These are phyloP conservation scores for Halictus ligatus DNA, from an alignment of 2,888 invertebrate species.

Conservation along the genomic window DNA sequence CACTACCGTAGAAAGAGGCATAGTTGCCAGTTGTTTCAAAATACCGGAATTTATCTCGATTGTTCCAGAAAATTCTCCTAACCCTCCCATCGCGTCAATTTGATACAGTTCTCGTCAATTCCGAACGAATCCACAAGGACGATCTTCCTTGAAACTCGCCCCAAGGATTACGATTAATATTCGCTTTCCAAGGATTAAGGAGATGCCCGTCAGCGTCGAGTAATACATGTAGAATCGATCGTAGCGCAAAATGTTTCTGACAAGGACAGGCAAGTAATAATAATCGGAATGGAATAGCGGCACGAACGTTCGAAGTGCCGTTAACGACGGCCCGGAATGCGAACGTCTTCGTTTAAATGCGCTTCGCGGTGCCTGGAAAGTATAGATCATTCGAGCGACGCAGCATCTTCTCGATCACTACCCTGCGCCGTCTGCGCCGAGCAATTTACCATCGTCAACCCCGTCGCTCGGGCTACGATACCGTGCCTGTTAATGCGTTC, in stretches of 20 bases:
- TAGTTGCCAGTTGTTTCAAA: too few relatives aligned
- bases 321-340: conserved; percentile 51
- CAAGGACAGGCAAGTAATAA: conserved; percentile 14
- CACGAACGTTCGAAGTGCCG: conserved; percentile 24
- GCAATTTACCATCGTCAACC: conserved; percentile 48
- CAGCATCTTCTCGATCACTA: conserved; percentile 32
- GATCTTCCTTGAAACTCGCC: background rate
- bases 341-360: conserved; percentile 53
- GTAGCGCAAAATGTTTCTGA: conserved; percentile 6
- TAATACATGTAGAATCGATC: conserved; percentile 3
- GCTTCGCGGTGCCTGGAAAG: conserved; percentile 21
- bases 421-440: conserved; percentile 19
- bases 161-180: too few relatives aligned
- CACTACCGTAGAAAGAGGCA: too few relatives aligned
- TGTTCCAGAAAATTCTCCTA: too few relatives aligned
- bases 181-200: too few relatives aligned
- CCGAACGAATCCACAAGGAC: background rate
- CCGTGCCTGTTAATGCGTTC: conserved; percentile 19
- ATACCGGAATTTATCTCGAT: too few relatives aligned
- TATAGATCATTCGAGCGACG: conserved; percentile 29
- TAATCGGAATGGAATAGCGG: conserved; percentile 32
- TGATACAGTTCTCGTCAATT: too few relatives aligned
- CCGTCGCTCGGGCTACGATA: conserved; percentile 16
- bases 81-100: too few relatives aligned
- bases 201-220: too few relatives aligned